Evolutionary conservation across 1,140 invertebrate genomes (phyloP).

Genomic region (Drosophila nigromelanica): DNA sequence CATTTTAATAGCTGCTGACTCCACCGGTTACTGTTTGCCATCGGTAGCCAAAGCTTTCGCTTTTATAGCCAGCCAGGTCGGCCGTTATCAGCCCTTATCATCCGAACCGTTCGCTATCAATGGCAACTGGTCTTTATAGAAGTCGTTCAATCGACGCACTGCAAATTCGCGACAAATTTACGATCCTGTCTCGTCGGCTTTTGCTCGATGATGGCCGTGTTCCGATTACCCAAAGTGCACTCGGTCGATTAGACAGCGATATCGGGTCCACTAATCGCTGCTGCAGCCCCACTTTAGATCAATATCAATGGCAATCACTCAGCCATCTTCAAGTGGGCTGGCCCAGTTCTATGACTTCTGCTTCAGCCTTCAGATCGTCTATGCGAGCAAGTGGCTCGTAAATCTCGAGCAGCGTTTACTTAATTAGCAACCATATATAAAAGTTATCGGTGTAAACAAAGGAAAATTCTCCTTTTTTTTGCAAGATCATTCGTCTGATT

Average conservation of each 20-base stretch:
- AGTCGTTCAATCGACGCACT: conserved; percentile 12
- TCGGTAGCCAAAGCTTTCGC: not conserved
- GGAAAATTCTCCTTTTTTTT: conserved; percentile 3
- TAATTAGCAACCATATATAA: conserved; percentile 32
- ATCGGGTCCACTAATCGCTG: conserved; percentile 11
- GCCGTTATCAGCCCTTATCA: conserved; percentile 21
- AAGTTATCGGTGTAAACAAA: conserved; percentile 38
- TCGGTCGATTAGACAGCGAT: not conserved
- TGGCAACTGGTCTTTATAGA: conserved; percentile 3
- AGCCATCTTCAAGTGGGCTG: conserved; percentile 17
- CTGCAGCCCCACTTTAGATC: conserved; percentile 27
- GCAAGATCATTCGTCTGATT: conserved; percentile 24
- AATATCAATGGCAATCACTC: conserved; percentile 28
- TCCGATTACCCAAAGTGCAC: conserved; percentile 20
- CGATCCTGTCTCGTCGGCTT: conserved; percentile 32
- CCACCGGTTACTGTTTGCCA: conserved; percentile 28
- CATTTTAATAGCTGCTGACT: conserved; percentile 47
- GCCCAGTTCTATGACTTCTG: not conserved
- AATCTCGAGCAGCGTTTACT: conserved; percentile 19
- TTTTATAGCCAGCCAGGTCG: conserved; percentile 49
- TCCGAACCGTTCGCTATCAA: conserved; percentile 41
- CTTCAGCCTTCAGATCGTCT: not conserved
- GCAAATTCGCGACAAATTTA: conserved; percentile 46
- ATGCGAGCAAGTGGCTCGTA: conserved; percentile 28
- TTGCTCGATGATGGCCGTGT: conserved; percentile 16